phyloP scores from a whole-genome alignment of 2,797 vertebrate species.

The Mycteria americana region DNA sequence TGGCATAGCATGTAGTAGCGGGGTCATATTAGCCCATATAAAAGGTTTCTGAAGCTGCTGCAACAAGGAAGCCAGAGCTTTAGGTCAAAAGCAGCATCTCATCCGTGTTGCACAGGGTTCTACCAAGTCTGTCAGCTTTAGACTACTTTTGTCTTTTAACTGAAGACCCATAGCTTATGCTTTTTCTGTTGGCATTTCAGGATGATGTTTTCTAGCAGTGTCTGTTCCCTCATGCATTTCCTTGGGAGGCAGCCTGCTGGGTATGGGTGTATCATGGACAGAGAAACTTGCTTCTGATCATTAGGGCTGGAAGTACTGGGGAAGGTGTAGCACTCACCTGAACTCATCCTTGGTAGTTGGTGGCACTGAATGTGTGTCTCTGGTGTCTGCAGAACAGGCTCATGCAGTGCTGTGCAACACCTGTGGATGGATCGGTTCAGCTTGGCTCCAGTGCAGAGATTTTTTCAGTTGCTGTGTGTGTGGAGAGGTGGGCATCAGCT shows the following conservation, averaged over 20 bases:
- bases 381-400: not conserved
- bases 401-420: not conserved
- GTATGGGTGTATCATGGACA: accelerated
- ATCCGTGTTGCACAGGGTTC: not conserved
- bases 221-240: accelerated
- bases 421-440: not conserved
- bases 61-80: not conserved
- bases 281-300: not conserved
- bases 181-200: not conserved
- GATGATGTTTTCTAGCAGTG: not conserved
- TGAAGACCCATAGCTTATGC: not conserved
- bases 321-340: not conserved
- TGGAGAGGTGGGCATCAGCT: not conserved
- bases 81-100: not conserved
- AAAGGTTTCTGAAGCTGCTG: not conserved
- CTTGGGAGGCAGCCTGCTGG: not conserved
- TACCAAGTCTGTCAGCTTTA: not conserved
- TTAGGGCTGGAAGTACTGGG: not conserved
- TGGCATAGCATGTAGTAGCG: not conserved
- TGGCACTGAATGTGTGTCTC: not conserved
- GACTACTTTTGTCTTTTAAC: not conserved
- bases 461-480: not conserved
- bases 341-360: not conserved
- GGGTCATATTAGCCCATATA: not conserved
- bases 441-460: not conserved